Evolutionary conservation across 2,113 vertebrate species (phyloP).

Genomic region (Erinaceus europaeus): DNA sequence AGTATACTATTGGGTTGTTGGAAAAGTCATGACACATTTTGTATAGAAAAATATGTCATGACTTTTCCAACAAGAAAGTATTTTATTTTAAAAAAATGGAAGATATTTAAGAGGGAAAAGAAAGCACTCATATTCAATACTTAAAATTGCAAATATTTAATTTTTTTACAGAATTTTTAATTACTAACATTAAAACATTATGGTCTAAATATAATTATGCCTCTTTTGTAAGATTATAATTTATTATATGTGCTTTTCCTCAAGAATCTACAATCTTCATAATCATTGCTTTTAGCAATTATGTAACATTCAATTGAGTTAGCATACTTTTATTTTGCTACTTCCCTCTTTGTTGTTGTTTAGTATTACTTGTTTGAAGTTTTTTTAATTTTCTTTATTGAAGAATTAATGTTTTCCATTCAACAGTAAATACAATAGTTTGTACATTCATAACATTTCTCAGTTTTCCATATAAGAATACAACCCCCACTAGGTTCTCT

Average conservation of each 20-base stretch:
- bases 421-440: no score
- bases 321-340: neutral
- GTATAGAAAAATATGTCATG: no score
- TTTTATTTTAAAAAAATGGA: neutral
- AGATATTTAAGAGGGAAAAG: neutral
- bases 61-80: no score
- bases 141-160: neutral
- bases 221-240: neutral
- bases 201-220: neutral
- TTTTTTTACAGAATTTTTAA: neutral
- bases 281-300: neutral
- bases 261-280: conserved; percentile 11
- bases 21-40: no score
- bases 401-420: no score
- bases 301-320: conserved; percentile 7
- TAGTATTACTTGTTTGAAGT: neutral
- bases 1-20: neutral
- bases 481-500: no score
- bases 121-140: neutral
- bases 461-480: no score
- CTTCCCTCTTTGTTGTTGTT: neutral
- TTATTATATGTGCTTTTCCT: conserved; percentile 1
- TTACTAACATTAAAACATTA: conserved; percentile 7
- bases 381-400: neutral
- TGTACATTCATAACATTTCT: no score